phyloP scores from a whole-genome alignment of 2,888 invertebrate genomes.

The Cephonodes hylas region DNA sequence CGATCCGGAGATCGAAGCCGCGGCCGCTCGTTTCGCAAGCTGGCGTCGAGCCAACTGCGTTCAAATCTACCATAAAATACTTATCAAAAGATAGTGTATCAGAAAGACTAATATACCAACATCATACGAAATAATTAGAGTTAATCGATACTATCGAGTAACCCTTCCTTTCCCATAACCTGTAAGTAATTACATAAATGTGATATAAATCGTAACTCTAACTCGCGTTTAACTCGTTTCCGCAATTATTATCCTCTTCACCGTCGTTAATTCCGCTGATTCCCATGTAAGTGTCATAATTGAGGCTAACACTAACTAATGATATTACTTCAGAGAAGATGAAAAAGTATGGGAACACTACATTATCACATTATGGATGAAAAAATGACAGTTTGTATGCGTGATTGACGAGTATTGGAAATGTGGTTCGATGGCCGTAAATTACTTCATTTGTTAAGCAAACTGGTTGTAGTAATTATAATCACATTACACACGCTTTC shows the following conservation, averaged over 20 bases:
- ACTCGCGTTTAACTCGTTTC: slow-evolving; percentile 21
- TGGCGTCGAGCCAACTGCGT: no score
- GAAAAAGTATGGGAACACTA: slow-evolving; percentile 29
- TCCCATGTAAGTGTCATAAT: slow-evolving; percentile 18
- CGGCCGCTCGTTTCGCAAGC: no score
- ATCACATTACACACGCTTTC: no score
- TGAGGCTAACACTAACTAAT: slow-evolving; percentile 23
- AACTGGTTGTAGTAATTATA: not conserved
- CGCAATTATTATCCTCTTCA: slow-evolving; percentile 27
- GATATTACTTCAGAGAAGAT: slow-evolving; percentile 25
- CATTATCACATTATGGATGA: slow-evolving; percentile 8
- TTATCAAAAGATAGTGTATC: no score
- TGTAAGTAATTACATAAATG: slow-evolving; percentile 10
- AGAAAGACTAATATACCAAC: no score
- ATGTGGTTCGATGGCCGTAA: not conserved
- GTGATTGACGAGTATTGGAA: not conserved
- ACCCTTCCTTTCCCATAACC: not conserved
- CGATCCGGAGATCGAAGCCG: no score
- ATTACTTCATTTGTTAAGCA: not conserved
- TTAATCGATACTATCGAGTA: no score
- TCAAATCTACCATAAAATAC: no score
- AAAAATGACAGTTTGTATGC: not conserved
- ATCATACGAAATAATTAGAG: no score
- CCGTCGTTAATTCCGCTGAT: slow-evolving; percentile 13
- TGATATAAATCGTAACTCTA: not conserved